Evolutionary conservation across 2,888 invertebrate species (phyloP).

Genomic region (Thera britannica): DNA sequence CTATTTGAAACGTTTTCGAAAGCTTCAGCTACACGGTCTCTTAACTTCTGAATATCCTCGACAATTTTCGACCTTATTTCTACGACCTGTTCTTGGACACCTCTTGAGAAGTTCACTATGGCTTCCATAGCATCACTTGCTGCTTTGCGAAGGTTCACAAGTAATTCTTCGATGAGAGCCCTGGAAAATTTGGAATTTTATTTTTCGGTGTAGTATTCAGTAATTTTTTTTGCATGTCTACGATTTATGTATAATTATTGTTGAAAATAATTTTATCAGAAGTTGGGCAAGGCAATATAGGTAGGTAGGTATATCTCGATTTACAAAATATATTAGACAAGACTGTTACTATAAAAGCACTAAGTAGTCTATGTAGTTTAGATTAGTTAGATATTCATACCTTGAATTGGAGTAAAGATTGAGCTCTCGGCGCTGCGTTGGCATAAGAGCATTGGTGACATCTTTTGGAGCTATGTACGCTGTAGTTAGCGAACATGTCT

Average conservation of each 20-base stretch:
- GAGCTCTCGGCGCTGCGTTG: slow-evolving; percentile 48
- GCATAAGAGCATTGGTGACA: slow-evolving; percentile 43
- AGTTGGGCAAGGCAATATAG: too few relatives aligned
- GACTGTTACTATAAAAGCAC: neutral
- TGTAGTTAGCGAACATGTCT: slow-evolving; percentile 30
- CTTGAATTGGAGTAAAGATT: slow-evolving; percentile 52
- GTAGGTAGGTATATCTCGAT: too few relatives aligned
- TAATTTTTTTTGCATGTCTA: too few relatives aligned
- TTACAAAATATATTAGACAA: too few relatives aligned
- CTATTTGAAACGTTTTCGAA: slow-evolving; percentile 56
- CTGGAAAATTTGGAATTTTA: slow-evolving; percentile 45
- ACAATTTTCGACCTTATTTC: slow-evolving; percentile 51
- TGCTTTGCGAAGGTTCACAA: slow-evolving; percentile 56
- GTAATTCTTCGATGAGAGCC: slow-evolving; percentile 60
- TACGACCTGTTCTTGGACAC: slow-evolving; percentile 56
- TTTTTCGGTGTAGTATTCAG: too few relatives aligned
- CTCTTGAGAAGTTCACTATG: slow-evolving; percentile 56
- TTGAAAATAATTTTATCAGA: too few relatives aligned
- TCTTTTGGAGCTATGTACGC: slow-evolving; percentile 50
- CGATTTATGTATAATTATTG: too few relatives aligned
- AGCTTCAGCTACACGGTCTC: slow-evolving; percentile 53
- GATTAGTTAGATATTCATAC: slow-evolving; percentile 39
- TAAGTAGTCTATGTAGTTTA: neutral
- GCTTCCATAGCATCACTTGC: slow-evolving; percentile 62
- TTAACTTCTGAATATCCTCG: slow-evolving; percentile 55